Evolutionary conservation across 2,888 invertebrate species (phyloP).

Genomic region (Drosophila picticornis): DNA sequence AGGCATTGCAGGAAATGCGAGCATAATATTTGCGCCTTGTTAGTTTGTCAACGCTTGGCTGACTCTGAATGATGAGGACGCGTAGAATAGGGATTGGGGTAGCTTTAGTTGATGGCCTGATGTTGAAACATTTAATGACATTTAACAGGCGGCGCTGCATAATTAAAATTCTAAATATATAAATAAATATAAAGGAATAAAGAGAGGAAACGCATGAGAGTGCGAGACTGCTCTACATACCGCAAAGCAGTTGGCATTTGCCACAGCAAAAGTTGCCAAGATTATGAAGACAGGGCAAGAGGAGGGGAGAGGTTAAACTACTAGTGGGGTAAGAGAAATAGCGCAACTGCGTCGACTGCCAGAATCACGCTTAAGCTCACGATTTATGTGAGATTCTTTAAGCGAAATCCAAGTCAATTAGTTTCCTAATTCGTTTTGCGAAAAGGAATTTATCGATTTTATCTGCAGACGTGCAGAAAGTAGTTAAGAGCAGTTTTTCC

Average conservation of each 20-base stretch:
- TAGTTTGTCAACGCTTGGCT: slow-evolving; percentile 74
- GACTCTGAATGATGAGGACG: slow-evolving; percentile 63
- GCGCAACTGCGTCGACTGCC: slow-evolving; percentile 55
- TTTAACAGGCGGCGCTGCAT: slow-evolving; percentile 68
- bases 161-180: slow-evolving; percentile 75
- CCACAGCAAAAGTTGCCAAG: slow-evolving; percentile 45
- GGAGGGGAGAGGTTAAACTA: slow-evolving; percentile 10
- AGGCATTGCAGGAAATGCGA: slow-evolving; percentile 68
- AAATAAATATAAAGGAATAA: slow-evolving; percentile 26
- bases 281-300: background rate
- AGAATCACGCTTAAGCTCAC: slow-evolving; percentile 80
- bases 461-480: slow-evolving; percentile 82
- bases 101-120: slow-evolving; percentile 11
- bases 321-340: slow-evolving; percentile 2
- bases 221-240: slow-evolving; percentile 38
- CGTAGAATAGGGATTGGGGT: slow-evolving; percentile 7
- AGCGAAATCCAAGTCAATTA: slow-evolving; percentile 81
- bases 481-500: slow-evolving; percentile 77
- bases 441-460: slow-evolving; percentile 81
- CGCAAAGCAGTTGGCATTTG: slow-evolving; percentile 39
- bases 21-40: slow-evolving; percentile 79
- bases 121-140: slow-evolving; percentile 76
- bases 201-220: slow-evolving; percentile 26
- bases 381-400: slow-evolving; percentile 81
- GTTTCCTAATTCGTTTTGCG: slow-evolving; percentile 82